Base-by-base conservation (phyloP, 2,113 vertebrate species). In the Chaenogobius annularis region DNA sequence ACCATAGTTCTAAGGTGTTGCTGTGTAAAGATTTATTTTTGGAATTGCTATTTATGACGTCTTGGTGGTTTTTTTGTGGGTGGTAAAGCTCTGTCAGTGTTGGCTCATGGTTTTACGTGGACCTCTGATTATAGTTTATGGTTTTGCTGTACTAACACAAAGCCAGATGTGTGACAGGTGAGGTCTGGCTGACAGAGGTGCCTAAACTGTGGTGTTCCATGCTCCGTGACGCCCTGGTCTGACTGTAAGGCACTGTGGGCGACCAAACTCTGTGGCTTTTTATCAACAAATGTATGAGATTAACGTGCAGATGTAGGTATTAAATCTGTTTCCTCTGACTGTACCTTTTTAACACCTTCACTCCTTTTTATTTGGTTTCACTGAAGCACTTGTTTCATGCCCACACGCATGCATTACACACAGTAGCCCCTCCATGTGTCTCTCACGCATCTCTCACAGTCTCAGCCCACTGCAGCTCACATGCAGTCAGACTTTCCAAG, bases 291-390 rank as follows among this genome's bases (percentile, higher is more conserved):
- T 17, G 1, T 31, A 35, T 31, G 23, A 3, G 3, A 59, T 31
- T 31, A 59, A 14, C 5, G 23, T 23, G 4, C 14, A 59, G 56
- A 7, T 59, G 26, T 31, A 31, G 11, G 23, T 15, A 14, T 59
- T 15, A 14, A 59, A 26, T 26, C 23, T 7, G 12, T 10, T 26
- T 26, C 22, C 55, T 9, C 15, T 3, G 15, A 4, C 26, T 31
- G 26, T 3, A 17, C 47, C 15, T 19, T 40, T 10, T 40, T 10
- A 22, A 68, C 10, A 68, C 37, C 6, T 61, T 72, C 70, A 64
- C 74, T 55, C 40, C 19, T n/a, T n/a, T 70, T 47, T n/a, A 58
- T 64, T 31, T 72, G 64, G 79, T 75, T 75, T 82, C 22, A 66
- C 17, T 68, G 14, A 10, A 46, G 54, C 59, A 44, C 52, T 47